phyloP scores from a whole-genome alignment of 2,888 invertebrate species.

The Philonicus albiceps region DNA sequence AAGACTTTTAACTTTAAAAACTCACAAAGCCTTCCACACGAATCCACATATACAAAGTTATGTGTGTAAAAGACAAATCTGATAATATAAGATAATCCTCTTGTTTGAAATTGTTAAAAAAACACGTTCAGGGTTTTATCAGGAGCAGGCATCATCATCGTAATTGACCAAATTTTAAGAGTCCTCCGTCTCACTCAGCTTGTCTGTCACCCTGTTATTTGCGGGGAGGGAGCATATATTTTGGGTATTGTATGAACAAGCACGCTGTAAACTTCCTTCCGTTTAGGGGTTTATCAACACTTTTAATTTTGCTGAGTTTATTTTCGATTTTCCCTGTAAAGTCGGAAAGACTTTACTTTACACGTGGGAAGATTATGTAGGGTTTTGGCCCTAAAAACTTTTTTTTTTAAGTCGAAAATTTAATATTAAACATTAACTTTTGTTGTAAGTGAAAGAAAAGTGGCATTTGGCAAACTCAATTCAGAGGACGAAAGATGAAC shows the following conservation, averaged over 20 bases:
- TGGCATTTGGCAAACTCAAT: neutral
- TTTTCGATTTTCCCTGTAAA: neutral
- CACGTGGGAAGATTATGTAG: neutral
- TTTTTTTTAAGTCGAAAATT: neutral
- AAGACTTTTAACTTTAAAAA: neutral
- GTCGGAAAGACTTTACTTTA: neutral
- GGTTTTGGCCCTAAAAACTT: neutral
- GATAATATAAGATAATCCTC: neutral
- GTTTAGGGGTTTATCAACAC: neutral
- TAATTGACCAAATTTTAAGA: neutral
- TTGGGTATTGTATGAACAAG: neutral
- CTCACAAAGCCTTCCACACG: neutral
- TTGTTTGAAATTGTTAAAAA: neutral
- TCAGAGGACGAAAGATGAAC: neutral
- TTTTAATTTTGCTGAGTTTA: neutral
- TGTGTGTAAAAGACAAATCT: neutral
- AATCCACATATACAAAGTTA: neutral
- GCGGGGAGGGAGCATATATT: neutral
- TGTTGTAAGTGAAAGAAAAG: neutral
- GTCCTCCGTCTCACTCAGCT: neutral
- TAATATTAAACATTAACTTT: neutral
- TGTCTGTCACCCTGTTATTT: neutral
- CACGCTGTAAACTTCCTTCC: neutral
- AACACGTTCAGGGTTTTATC: neutral
- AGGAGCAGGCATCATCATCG: neutral